Conservation (phyloP, 2,888 invertebrate genomes). For the Aphidius colemani region DNA sequence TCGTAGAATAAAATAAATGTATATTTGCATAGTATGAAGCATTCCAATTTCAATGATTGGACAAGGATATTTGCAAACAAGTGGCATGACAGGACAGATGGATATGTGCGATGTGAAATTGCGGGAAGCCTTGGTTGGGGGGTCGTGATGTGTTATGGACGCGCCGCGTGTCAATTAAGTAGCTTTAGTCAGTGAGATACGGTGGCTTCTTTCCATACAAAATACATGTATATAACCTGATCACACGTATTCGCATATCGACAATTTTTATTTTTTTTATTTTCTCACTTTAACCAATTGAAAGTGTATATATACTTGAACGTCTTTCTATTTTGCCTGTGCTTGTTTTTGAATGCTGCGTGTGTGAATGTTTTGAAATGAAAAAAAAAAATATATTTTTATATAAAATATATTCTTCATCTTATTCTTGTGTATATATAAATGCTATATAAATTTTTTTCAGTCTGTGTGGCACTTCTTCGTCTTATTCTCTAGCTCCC, state of each 20-base stretch:
- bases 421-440: slow-evolving; percentile 11
- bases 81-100: slow-evolving; percentile 49
- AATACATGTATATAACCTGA: slow-evolving; percentile 39
- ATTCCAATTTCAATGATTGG: slow-evolving; percentile 46
- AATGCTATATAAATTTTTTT: slow-evolving; percentile 25
- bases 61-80: slow-evolving; percentile 24
- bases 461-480: slow-evolving; percentile 30
- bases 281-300: slow-evolving; percentile 24
- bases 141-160: slow-evolving; percentile 59
- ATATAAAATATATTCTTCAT: too few relatives aligned
- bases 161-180: slow-evolving; percentile 60
- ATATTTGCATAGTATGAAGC: slow-evolving; percentile 18
- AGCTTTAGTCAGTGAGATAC: slow-evolving; percentile 58
- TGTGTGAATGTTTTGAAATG: background rate
- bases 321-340: slow-evolving; percentile 30
- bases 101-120: slow-evolving; percentile 51
- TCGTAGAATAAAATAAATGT: background rate
- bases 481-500: slow-evolving; percentile 28
- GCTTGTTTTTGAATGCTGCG: slow-evolving; percentile 25
- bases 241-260: slow-evolving; percentile 18
- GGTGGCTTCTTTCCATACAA: slow-evolving; percentile 54
- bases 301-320: slow-evolving; percentile 13
- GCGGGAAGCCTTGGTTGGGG: slow-evolving; percentile 47
- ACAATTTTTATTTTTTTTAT: slow-evolving; percentile 27
- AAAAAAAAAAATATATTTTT: slow-evolving; percentile 11